phyloP scores from a whole-genome alignment of 2,113 vertebrate genomes.

The Lates calcarifer region DNA sequence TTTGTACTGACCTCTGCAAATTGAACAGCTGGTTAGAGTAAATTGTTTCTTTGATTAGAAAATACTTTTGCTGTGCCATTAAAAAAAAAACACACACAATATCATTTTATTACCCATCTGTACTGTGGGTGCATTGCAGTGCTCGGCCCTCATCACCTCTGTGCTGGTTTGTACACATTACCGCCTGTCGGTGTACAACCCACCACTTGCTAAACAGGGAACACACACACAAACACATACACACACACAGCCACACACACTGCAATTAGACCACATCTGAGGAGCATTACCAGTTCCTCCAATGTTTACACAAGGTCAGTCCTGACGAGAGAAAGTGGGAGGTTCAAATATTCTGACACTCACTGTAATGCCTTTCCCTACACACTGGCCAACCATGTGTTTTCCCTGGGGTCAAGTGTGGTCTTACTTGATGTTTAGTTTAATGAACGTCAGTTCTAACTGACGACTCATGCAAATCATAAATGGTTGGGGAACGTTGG shows the following conservation, averaged over 20 bases:
- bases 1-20: conserved; percentile 3
- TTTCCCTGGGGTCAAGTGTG: conserved; percentile 74
- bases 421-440: conserved; percentile 71
- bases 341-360: conserved; percentile 79
- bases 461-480: conserved; percentile 69
- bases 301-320: conserved; percentile 83
- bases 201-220: conserved; percentile 51
- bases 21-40: background rate
- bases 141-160: conserved; percentile 46
- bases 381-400: conserved; percentile 68
- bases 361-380: conserved; percentile 69
- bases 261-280: conserved; percentile 82
- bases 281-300: conserved; percentile 81
- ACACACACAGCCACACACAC: conserved; percentile 47
- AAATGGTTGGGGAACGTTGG: conserved; percentile 36
- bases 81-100: background rate
- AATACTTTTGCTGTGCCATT: background rate
- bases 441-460: conserved; percentile 72
- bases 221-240: conserved; percentile 49
- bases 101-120: conserved; percentile 7
- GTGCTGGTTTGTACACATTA: conserved; percentile 66
- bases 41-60: conserved; percentile 24
- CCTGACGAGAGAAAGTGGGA: conserved; percentile 70
- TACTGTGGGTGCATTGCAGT: conserved; percentile 9
- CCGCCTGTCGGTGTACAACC: conserved; percentile 45